Evolutionary conservation across 2,888 invertebrate species (phyloP).

Genomic region (Elysia crispata): DNA sequence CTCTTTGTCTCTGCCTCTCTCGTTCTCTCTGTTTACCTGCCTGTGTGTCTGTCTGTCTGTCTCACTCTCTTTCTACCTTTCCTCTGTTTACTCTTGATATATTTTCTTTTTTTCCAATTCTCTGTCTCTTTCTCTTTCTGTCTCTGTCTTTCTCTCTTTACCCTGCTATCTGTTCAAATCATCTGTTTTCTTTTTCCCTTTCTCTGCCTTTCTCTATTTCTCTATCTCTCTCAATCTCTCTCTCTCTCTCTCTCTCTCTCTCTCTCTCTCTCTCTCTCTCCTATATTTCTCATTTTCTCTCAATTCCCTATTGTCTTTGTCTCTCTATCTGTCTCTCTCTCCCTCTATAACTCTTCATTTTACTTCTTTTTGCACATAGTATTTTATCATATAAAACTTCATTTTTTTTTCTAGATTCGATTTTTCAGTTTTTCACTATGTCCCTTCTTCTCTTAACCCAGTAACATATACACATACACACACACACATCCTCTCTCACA

Average conservation of each 20-base stretch:
- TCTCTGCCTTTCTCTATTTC: background rate
- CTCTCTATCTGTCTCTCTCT: too few relatives aligned
- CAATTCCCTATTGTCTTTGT: too few relatives aligned
- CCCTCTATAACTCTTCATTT: too few relatives aligned
- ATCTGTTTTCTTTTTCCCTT: too few relatives aligned
- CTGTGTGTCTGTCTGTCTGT: background rate
- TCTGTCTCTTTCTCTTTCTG: background rate
- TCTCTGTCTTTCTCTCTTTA: too few relatives aligned
- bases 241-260: background rate
- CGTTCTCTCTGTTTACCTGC: slow-evolving; percentile 1
- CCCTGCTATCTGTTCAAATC: background rate
- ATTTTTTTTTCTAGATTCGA: too few relatives aligned
- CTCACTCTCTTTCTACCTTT: slow-evolving; percentile 1
- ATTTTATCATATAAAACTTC: too few relatives aligned
- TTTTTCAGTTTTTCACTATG: too few relatives aligned
- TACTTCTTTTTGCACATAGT: too few relatives aligned
- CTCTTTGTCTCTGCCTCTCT: background rate
- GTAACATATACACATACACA: too few relatives aligned
- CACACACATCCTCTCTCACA: too few relatives aligned
- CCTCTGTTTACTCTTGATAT: background rate
- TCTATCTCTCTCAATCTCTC: background rate
- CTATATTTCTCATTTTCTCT: background rate
- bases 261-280: background rate
- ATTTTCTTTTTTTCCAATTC: background rate
- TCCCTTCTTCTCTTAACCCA: too few relatives aligned